These are phyloP conservation scores for Cliona cf. orientalis DNA, from an alignment of 37 sponge, comb jelly and placozoan species.

Conservation along the genomic window DNA sequence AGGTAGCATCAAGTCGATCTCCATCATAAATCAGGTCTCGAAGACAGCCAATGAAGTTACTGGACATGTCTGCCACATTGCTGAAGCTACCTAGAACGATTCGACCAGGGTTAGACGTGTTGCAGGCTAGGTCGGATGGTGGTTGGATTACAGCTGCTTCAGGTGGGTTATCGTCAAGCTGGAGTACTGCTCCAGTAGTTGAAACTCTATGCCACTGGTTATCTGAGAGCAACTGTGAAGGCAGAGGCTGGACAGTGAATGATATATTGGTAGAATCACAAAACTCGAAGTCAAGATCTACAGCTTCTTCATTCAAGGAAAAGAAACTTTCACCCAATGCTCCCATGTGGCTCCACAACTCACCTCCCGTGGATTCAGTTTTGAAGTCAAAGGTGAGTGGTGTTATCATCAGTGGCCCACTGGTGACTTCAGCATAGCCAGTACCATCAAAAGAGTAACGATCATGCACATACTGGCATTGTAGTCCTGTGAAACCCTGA, in stretches of 20 bases:
- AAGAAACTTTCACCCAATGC: background rate
- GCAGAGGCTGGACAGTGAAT: background rate
- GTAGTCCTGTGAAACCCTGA: slow-evolving; percentile 49
- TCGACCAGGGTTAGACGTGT: background rate
- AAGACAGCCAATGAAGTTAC: slow-evolving; percentile 29
- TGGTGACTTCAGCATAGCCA: slow-evolving; percentile 1
- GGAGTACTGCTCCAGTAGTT: background rate
- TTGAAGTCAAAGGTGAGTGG: slow-evolving; percentile 25
- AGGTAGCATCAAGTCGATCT: slow-evolving; percentile 1
- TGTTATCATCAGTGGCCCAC: background rate
- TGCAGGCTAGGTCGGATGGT: slow-evolving; percentile 9
- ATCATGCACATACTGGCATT: slow-evolving; percentile 34
- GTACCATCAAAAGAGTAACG: slow-evolving; percentile 24
- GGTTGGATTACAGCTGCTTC: background rate
- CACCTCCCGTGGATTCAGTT: slow-evolving; percentile 3
- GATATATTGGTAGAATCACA: slow-evolving; percentile 4
- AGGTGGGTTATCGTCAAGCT: background rate
- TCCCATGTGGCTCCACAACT: background rate
- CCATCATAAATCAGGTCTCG: slow-evolving; percentile 15
- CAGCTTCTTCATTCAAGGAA: background rate
- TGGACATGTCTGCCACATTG: background rate
- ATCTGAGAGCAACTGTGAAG: background rate
- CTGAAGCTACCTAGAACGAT: slow-evolving; percentile 9
- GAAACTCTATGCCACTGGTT: slow-evolving; percentile 27
- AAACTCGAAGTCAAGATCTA: background rate